These are phyloP conservation scores for Molorchus minor DNA, from an alignment of 2,888 invertebrate species.

Conservation along the genomic window DNA sequence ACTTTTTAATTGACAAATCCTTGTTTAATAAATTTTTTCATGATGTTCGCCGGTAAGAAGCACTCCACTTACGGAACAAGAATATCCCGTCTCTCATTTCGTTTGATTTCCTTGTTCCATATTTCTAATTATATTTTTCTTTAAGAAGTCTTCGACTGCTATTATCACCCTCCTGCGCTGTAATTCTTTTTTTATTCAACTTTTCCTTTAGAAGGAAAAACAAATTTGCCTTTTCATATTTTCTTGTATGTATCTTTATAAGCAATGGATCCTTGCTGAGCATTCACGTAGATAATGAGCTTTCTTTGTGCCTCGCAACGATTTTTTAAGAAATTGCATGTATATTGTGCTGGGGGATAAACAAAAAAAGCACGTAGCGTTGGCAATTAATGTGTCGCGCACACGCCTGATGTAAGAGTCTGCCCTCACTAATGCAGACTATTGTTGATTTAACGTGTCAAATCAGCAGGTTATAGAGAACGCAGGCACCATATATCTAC, in stretches of 20 bases:
- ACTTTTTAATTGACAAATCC: conserved; percentile 22
- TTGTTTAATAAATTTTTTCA: conserved; percentile 31
- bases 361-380: conserved; percentile 57
- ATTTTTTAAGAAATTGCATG: conserved; percentile 59
- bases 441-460: neutral
- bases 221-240: conserved; percentile 60
- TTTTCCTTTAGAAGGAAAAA: conserved; percentile 48
- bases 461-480: neutral
- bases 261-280: conserved; percentile 34
- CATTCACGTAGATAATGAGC: conserved; percentile 53
- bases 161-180: conserved; percentile 57
- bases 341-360: conserved; percentile 61
- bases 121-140: conserved; percentile 61
- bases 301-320: conserved; percentile 31
- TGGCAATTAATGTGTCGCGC: conserved; percentile 67
- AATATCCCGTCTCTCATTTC: conserved; percentile 45
- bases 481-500: too few relatives aligned
- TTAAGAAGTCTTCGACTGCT: conserved; percentile 55
- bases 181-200: conserved; percentile 55
- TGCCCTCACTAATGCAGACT: neutral
- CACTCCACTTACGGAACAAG: conserved; percentile 17
- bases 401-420: conserved; percentile 51
- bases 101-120: conserved; percentile 56
- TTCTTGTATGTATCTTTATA: conserved; percentile 59
- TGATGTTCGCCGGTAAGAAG: conserved; percentile 19